Evolutionary conservation across 2,113 vertebrate species (phyloP), one percentile per base, ranked within the genome.

Genomic region (Illadopsis cleaveri): DNA sequence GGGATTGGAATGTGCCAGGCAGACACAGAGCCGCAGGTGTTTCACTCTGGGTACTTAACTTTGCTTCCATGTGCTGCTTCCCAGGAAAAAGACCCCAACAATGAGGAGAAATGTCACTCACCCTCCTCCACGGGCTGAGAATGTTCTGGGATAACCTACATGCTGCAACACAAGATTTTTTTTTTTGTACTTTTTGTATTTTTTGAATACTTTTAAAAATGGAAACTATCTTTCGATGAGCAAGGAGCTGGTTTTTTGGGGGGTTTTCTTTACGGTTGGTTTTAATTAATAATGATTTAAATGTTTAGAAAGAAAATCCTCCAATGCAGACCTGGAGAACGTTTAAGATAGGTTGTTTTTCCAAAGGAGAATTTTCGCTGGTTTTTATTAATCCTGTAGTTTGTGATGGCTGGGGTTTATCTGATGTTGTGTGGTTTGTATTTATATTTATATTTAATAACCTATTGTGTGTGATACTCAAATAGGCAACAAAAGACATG

Each of bases 221-320:
- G 5, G 56, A 83, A 73, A 77, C 15, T 58, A 5, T 30, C 48
- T 85, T 72, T 72, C 47, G 70, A 1, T 16, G 23, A 38, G n/a
- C 12, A 27, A 64, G 33, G 24, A 68, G 14, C 45, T n/a, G 44
- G 0, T 2, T 2, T 18, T 50, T 50, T 1, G 3, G 5, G 3
- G 15, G 0, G 1, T 11, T 82, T 61, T 89, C 14, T 60, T 76
- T 14, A 77, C 2, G 1, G 28, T 44, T 61, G 20, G 7, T 86
- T 95, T 90, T 96, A 94, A 86, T 94, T 56, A 85, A 83, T 81
- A 86, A 62, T 45, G 35, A 86, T 92, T 92, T 86, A 69, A 48
- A 42, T 45, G 8, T 53, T 94, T 45, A 50, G 45, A 85, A 82
- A 93, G 54, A 66, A 93, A 94, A 77, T 58, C 47, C 64, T 73